Conservation (phyloP, 2,113 vertebrate genomes). For the Falcunculus frontatus region DNA sequence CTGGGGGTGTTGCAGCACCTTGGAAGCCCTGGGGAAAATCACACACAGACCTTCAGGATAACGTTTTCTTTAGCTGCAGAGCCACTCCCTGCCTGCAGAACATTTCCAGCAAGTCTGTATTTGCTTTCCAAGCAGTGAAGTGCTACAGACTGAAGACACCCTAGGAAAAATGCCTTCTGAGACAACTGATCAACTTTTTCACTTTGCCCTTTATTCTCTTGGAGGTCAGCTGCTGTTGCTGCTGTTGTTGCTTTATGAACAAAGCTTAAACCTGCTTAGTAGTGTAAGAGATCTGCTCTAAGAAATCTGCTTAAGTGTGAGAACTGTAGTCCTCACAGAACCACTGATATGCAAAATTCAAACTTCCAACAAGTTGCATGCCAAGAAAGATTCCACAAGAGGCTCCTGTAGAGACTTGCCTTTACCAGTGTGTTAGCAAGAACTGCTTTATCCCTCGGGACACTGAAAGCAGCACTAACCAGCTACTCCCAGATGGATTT, state of each 20-base stretch:
- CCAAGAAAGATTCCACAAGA: not conserved
- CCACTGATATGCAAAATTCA: not conserved
- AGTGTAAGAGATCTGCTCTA: too few species aligned
- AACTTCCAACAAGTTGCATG: not conserved
- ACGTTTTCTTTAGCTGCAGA: not conserved
- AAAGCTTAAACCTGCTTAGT: not conserved
- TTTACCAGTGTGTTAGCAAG: not conserved
- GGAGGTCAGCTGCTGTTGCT: not conserved
- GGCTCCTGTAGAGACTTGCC: not conserved
- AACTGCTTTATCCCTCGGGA: not conserved
- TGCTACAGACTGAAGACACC: not conserved
- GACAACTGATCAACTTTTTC: not conserved
- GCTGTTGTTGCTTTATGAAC: not conserved
- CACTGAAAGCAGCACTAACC: not conserved
- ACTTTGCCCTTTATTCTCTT: not conserved
- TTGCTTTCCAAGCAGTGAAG: not conserved
- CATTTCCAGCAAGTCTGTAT: not conserved
- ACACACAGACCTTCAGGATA: not conserved
- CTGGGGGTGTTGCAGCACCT: accelerated
- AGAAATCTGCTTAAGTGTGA: too few species aligned
- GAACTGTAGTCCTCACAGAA: too few species aligned
- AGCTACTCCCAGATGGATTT: accelerated
- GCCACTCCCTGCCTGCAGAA: not conserved
- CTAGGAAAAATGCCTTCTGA: not conserved
- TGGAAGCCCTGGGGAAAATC: not conserved